These are phyloP conservation scores for Diorhabda sublineata DNA, from an alignment of 1,140 invertebrate species.

Conservation along the genomic window DNA sequence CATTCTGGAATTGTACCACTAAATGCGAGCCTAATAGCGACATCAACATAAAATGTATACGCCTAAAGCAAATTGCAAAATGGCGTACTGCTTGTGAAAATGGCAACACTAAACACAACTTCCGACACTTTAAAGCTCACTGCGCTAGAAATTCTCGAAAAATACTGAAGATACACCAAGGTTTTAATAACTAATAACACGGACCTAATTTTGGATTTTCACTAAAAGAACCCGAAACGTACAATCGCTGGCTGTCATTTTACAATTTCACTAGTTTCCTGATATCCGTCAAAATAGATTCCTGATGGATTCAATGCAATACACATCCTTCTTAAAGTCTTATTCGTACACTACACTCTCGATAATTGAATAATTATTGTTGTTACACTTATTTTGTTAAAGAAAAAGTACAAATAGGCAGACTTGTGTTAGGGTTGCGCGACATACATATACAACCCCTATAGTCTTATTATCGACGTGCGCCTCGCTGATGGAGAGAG, in stretches of 20 bases:
- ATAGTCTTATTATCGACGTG: slow-evolving; percentile 30
- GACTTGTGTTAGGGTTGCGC: slow-evolving; percentile 27
- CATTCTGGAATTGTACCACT: slow-evolving; percentile 4
- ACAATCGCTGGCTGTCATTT: slow-evolving; percentile 7
- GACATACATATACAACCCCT: slow-evolving; percentile 29
- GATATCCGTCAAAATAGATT: not conserved
- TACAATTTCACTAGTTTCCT: not conserved
- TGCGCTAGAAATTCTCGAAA: not conserved
- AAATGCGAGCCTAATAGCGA: not conserved
- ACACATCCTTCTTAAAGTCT: not conserved
- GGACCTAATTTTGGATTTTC: no score
- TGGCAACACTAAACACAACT: slow-evolving; percentile 14
- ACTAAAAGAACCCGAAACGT: not conserved
- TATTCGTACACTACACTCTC: not conserved
- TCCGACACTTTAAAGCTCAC: slow-evolving; percentile 5
- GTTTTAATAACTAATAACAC: no score
- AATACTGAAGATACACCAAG: not conserved
- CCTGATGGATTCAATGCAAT: not conserved
- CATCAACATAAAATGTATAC: slow-evolving; percentile 25
- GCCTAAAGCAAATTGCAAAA: slow-evolving; percentile 32
- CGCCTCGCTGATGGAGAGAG: slow-evolving; percentile 21
- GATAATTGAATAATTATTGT: not conserved
- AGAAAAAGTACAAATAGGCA: slow-evolving; percentile 26
- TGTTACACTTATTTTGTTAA: slow-evolving; percentile 18
- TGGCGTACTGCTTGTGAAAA: slow-evolving; percentile 24